phyloP scores from a whole-genome alignment of 2,888 invertebrate genomes.

The Eupithecia abbreviata region DNA sequence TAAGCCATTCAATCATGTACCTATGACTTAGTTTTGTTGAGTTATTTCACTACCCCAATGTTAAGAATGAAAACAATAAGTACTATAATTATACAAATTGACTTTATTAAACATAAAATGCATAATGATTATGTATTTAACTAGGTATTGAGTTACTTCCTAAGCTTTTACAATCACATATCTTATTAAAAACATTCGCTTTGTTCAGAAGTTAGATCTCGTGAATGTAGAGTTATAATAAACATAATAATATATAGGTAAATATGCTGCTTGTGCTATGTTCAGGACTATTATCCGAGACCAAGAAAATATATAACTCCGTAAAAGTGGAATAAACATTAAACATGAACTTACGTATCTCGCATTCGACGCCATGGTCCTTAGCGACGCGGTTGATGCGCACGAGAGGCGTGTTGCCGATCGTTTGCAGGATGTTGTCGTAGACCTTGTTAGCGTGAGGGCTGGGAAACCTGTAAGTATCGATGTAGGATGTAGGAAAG shows the following conservation, averaged over 20 bases:
- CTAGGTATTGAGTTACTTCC: no score
- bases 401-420: slow-evolving; percentile 92
- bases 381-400: slow-evolving; percentile 90
- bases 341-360: slow-evolving; percentile 85
- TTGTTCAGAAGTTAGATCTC: background rate
- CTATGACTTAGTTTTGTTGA: background rate
- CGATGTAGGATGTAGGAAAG: background rate
- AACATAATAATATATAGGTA: no score
- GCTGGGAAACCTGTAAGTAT: slow-evolving; percentile 24
- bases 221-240: background rate
- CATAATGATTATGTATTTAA: no score
- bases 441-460: slow-evolving; percentile 63
- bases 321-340: background rate
- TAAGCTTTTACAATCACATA: no score
- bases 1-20: background rate
- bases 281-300: background rate
- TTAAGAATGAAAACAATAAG: background rate
- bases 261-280: background rate
- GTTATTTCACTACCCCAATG: background rate
- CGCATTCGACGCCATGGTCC: slow-evolving; percentile 89
- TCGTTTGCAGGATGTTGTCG: slow-evolving; percentile 87
- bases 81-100: background rate
- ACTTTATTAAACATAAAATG: background rate
- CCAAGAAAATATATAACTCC: background rate
- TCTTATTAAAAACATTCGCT: background rate